Evolutionary conservation across 2,797 vertebrate species (phyloP), one percentile per base, ranked within the genome.

Genomic region (Megalops cyprinoides): DNA sequence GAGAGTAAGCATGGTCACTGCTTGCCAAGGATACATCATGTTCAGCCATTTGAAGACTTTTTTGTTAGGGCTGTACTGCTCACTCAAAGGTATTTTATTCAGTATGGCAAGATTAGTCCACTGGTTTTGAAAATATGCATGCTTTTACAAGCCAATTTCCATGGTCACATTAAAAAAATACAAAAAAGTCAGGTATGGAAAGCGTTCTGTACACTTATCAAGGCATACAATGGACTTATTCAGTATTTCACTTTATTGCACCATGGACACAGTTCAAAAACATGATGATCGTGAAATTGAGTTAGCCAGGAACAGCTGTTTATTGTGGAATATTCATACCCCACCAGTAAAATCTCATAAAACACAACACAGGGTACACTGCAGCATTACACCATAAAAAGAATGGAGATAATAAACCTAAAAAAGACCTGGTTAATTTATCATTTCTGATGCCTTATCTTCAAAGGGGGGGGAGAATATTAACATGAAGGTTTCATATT

Each of bases 331-430:
- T 42, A 7, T 20, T 74, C 49, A 74, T 28, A 49, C 31, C 0
- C 73, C n/a, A 51, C 20, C n/a, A 14, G 46, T 12, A 74, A 74
- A 74, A 74, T 28, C 12, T 4, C 69, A 69, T 31, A 73, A 73
- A 73, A 44, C 42, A 31, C 25, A 37, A 67, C 12, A 12, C 62
- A 12, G 3, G 14, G 7, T 23, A n/a, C 69, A 73, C 69, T 18
- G n/a, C 9, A 18, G 23, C 44, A 28, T 74, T n/a, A 71, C 39
- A 71, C 25, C n/a, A n/a, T n/a, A 44, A 71, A 44, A 10, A 53
- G 23, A 7, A 18, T 7, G n/a, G n/a, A 58, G n/a, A 58, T n/a
- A n/a, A 58, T 58, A 58, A 58, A 58, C n/a, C n/a, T 6, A 1
- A 58, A 67, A 18, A 67, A 28, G 7, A 28, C 51, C 18, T 14